Evolutionary conservation across 2,113 vertebrate species (phyloP).

Genomic region (Lanius ludovicianus): DNA sequence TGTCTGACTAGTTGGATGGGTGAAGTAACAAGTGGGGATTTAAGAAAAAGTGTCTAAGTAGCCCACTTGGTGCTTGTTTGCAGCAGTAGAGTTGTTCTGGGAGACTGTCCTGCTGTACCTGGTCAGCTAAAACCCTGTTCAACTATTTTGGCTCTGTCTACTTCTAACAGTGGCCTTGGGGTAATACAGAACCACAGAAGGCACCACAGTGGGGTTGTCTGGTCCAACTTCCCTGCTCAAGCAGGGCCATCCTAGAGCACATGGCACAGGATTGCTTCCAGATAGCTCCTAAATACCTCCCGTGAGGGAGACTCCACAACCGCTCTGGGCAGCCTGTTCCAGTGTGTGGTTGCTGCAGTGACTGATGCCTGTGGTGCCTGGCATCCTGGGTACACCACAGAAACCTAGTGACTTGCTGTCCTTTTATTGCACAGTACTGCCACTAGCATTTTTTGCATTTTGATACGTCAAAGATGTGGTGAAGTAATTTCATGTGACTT

Average conservation of each 20-base stretch:
- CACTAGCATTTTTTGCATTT: not conserved
- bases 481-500: not conserved
- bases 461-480: fast-evolving
- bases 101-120: not conserved
- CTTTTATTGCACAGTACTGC: not conserved
- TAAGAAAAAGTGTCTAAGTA: not conserved
- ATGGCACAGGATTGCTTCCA: not conserved
- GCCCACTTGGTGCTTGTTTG: not conserved
- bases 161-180: not conserved
- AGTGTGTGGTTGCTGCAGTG: not conserved
- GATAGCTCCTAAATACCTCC: not conserved
- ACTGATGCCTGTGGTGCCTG: not conserved
- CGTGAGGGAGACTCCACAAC: not conserved
- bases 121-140: not conserved
- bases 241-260: not conserved
- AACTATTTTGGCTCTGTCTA: not conserved
- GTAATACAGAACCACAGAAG: not conserved
- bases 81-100: not conserved
- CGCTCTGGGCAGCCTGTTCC: not conserved
- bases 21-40: not conserved
- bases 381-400: not conserved
- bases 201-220: not conserved
- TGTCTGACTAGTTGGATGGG: not conserved
- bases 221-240: not conserved
- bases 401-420: not conserved